These are phyloP conservation scores for Micoletzkya japonica DNA, from an alignment of 2,888 invertebrate species.

Conservation along the genomic window DNA sequence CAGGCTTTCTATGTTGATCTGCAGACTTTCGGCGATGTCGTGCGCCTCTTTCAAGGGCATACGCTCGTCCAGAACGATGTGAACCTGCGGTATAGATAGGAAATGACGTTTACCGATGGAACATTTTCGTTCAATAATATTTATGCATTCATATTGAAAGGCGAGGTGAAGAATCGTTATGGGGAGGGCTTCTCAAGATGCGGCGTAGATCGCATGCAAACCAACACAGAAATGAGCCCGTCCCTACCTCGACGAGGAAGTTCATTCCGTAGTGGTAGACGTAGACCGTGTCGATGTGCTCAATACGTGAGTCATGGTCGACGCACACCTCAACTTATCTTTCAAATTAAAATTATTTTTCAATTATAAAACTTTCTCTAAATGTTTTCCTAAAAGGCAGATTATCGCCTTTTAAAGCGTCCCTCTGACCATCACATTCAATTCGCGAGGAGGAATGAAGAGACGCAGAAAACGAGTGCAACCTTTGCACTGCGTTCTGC, in stretches of 20 bases:
- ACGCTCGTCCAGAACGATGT: constrained; percentile 66
- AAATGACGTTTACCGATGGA: too few relatives aligned
- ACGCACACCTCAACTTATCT: constrained; percentile 59
- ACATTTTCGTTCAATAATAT: too few relatives aligned
- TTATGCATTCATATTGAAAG: too few relatives aligned
- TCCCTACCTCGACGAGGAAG: constrained; percentile 25
- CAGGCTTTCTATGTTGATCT: constrained; percentile 67
- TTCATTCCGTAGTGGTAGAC: constrained; percentile 68
- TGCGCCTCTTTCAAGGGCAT: constrained; percentile 66
- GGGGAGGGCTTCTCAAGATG: not conserved
- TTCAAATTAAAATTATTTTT: not conserved
- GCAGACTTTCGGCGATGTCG: constrained; percentile 68
- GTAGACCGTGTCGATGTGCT: constrained; percentile 67
- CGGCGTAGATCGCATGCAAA: not conserved
- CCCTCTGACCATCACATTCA: too few relatives aligned
- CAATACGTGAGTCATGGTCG: constrained; percentile 59
- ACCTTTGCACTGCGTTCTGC: too few relatives aligned
- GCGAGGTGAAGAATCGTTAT: too few relatives aligned
- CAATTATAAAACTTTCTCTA: not conserved
- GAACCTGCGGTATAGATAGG: constrained; percentile 36
- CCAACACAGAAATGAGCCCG: not conserved
- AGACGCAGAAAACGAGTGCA: too few relatives aligned
- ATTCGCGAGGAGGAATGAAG: too few relatives aligned
- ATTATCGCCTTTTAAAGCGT: too few relatives aligned
- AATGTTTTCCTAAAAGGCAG: too few relatives aligned